Conservation (phyloP, 30 jellyfish, hydroid and myxozoan genomes). For the Catostylus mosaicus region DNA sequence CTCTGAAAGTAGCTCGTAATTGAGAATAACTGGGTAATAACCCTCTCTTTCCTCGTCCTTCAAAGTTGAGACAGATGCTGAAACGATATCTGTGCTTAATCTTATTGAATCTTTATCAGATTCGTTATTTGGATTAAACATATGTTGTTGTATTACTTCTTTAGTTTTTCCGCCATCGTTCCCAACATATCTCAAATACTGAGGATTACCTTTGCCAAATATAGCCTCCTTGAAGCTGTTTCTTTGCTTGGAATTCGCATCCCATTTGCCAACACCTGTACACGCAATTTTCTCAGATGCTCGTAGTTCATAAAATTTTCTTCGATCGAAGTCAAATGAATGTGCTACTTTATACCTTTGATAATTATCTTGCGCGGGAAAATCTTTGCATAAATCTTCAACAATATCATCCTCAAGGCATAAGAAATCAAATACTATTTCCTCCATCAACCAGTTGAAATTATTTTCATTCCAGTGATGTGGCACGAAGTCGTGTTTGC, state of each 20-base stretch:
- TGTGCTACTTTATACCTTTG: constrained; percentile 38
- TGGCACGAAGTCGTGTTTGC: not conserved
- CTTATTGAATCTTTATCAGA: not conserved
- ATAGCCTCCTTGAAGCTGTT: not conserved
- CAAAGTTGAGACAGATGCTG: not conserved
- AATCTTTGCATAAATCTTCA: constrained; percentile 65
- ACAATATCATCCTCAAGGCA: constrained; percentile 63
- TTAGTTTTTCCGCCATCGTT: not conserved
- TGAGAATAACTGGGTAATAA: not conserved
- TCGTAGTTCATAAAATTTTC: not conserved
- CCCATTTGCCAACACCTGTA: not conserved
- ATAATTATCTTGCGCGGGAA: constrained; percentile 41
- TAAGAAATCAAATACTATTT: constrained; percentile 52
- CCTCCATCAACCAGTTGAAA: constrained; percentile 55
- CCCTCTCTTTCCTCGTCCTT: not conserved
- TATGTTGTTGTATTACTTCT: not conserved
- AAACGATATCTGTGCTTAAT: not conserved
- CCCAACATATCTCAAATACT: not conserved
- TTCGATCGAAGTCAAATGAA: constrained; percentile 33
- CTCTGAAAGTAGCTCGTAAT: not conserved
- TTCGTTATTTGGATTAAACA: not conserved
- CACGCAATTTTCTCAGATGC: not conserved
- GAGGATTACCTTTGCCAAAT: not conserved
- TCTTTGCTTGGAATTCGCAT: not conserved
- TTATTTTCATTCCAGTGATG: constrained; percentile 1